Evolutionary conservation across 2,797 vertebrate genomes (phyloP), one percentile per base, ranked within the genome.

Genomic region (Crotalus adamanteus): DNA sequence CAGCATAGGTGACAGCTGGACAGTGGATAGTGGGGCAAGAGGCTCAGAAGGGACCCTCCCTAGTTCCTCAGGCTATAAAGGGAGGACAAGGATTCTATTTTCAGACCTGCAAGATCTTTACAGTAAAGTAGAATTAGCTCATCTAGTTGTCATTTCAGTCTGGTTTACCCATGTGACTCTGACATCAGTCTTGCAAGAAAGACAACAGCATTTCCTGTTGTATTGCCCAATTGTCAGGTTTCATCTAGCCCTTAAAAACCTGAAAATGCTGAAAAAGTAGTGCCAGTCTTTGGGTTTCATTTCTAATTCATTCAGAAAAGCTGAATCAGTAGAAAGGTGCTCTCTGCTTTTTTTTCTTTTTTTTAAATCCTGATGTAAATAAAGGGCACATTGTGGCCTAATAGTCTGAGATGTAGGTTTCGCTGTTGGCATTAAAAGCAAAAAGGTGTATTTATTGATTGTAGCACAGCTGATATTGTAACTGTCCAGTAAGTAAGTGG

Each of bases 381-480:
- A 63, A 87, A 78, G 25, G 2, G 2, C 9, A 20, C 3, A 51
- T 65, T 42, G 47, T 63, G 86, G 92, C 92, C 86, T 83, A 47
- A 91, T 88, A 91, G 92, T 88, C n/a, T 47, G 63, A 85, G 86
- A 91, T 63, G 86, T 56, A 61, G 69, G 86, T 87, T 91, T 91
- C 42, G 4, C 92, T 93, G 22, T n/a, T 88, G 90, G 90, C 92
- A 6, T 93, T 91, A 88, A 90, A 93, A 93, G 86, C 56, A 37
- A 88, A 78, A 65, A 93, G 65, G 90, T 85, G 47, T 65, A 22
- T 83, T 91, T 93, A 93, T 93, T 91, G 92, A 93, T 93, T 73
- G 6, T 16, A 28, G 89, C 42, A 14, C 89, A 6, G 85, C 89
- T 31, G 25, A 91, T 85, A 47, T 87, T 88, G 86, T 91, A 0